Percentiles rank a stretch among this genome's conserved stretches.
Conservation (phyloP, 2,888 invertebrate genomes). For the Quadroppia sp. region DNA sequence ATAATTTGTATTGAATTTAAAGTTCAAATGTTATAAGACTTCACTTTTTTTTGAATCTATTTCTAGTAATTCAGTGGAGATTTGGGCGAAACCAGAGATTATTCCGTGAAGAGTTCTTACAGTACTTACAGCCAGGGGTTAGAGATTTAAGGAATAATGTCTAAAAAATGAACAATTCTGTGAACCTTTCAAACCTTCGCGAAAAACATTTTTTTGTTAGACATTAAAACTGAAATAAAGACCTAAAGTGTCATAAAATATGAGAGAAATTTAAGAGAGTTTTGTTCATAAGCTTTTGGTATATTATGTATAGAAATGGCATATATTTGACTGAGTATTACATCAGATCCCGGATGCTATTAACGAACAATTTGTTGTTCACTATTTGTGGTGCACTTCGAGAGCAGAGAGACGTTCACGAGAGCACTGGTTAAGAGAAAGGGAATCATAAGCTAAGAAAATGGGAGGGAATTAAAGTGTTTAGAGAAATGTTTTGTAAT, state of each 20-base stretch:
- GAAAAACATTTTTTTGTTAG: too few species aligned
- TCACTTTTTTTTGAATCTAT: too few species aligned
- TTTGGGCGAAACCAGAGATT: slow-evolving; percentile 5
- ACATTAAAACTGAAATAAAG: too few species aligned
- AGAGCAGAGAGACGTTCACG: not conserved
- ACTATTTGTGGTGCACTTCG: not conserved
- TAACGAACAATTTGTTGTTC: not conserved
- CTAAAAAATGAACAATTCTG: too few species aligned
- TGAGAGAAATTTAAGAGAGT: not conserved
- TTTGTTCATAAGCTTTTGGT: not conserved
- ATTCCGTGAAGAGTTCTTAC: not conserved
- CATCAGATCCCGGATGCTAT: slow-evolving; percentile 14
- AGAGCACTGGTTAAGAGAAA: not conserved
- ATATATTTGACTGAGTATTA: not conserved
- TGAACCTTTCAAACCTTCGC: too few species aligned
- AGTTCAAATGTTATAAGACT: not conserved
- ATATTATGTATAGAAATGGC: too few species aligned
- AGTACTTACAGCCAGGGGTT: not conserved
- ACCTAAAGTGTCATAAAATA: not conserved
- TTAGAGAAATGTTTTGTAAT: not conserved
- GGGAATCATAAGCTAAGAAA: not conserved
- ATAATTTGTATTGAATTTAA: not conserved
- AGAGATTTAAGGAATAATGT: not conserved
- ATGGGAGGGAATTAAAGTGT: not conserved
- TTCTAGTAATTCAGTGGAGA: not conserved